phyloP scores from a whole-genome alignment of 2,797 vertebrate genomes.

The Acanthornis magna region DNA sequence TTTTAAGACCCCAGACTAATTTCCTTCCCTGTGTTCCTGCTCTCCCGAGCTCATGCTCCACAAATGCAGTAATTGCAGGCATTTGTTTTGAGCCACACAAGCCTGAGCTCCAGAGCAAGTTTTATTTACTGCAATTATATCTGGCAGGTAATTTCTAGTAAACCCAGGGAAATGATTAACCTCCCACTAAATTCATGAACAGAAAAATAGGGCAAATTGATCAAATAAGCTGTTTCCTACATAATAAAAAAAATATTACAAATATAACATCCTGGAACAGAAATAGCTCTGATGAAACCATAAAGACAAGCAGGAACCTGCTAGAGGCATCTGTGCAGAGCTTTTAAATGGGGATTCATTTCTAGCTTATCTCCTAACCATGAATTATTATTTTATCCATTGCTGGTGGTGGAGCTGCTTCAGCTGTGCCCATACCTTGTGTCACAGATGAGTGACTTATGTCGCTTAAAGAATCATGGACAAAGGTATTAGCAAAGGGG shows the following conservation, averaged over 20 bases:
- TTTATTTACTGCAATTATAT: constrained; percentile 59
- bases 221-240: constrained; percentile 50
- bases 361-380: background rate
- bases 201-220: constrained; percentile 46
- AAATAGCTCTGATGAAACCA: constrained; percentile 10
- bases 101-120: constrained; percentile 17
- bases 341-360: background rate
- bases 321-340: background rate
- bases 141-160: constrained; percentile 56
- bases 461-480: background rate
- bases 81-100: background rate
- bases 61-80: background rate
- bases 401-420: background rate
- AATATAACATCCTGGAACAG: constrained; percentile 3
- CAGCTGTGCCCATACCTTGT: fast-evolving
- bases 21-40: background rate
- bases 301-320: background rate
- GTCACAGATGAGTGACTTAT: background rate
- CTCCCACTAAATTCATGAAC: constrained; percentile 9
- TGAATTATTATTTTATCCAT: background rate
- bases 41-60: background rate
- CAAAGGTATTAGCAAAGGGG: background rate
- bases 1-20: background rate
- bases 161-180: constrained; percentile 34
- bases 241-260: background rate